These are phyloP conservation scores for Pelvicachromis taeniatus DNA, from an alignment of 2,113 vertebrate genomes.

Conservation along the genomic window DNA sequence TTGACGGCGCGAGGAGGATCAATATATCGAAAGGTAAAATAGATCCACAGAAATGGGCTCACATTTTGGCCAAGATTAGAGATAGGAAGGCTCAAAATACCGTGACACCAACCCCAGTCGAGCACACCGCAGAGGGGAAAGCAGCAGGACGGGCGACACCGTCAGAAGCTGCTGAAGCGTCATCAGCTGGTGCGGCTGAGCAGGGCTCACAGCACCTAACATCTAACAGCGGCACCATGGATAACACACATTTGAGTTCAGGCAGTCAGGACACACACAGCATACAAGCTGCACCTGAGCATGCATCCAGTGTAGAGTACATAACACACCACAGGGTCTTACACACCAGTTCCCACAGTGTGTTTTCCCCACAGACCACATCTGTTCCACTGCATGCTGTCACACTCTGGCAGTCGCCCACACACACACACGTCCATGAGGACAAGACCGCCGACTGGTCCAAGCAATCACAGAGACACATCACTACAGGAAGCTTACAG, in stretches of 20 bases:
- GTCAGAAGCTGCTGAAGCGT: constrained; percentile 39
- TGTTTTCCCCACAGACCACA: constrained; percentile 49
- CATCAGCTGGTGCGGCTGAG: constrained; percentile 52
- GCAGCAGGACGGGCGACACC: constrained; percentile 3
- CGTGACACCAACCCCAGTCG: constrained; percentile 34
- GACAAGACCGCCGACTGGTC: constrained; percentile 27
- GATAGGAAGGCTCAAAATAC: constrained; percentile 67
- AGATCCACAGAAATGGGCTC: constrained; percentile 85
- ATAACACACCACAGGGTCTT: neutral
- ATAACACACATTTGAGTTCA: neutral
- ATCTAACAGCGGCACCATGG: neutral
- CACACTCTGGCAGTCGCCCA: constrained; percentile 21
- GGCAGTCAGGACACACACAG: neutral
- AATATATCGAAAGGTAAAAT: constrained; percentile 82
- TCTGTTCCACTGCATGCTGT: constrained; percentile 44
- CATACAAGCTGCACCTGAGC: neutral
- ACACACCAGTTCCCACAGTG: constrained; percentile 22
- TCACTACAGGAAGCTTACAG: neutral
- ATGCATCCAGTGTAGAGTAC: neutral
- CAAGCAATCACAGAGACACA: neutral
- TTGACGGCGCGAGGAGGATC: constrained; percentile 75
- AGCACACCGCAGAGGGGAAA: constrained; percentile 13
- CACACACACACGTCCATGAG: constrained; percentile 27
- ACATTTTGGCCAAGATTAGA: constrained; percentile 86
- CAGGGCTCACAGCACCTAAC: accelerated